Evolutionary conservation across 2,888 invertebrate genomes (phyloP).

Genomic region (Ennomos fuscantarius): DNA sequence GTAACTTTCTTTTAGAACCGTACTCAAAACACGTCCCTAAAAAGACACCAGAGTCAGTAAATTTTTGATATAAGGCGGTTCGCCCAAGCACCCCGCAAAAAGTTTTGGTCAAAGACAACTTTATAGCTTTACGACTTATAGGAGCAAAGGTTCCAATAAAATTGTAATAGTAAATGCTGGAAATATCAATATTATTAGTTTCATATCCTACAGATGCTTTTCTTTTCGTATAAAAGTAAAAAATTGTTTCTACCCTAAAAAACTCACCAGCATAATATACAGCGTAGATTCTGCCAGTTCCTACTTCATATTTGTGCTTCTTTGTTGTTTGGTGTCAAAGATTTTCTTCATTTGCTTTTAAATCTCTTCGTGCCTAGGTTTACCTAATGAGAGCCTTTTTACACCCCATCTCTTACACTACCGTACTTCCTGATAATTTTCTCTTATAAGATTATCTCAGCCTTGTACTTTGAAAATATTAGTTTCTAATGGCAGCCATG

Average conservation of each 20-base stretch:
- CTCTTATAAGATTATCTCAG: too few relatives aligned
- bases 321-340: too few relatives aligned
- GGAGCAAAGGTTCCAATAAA: slow-evolving; percentile 45
- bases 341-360: too few relatives aligned
- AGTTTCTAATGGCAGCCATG: too few relatives aligned
- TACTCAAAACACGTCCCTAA: slow-evolving; percentile 38
- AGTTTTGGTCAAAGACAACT: slow-evolving; percentile 54
- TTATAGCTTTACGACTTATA: slow-evolving; percentile 54
- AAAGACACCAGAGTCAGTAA: slow-evolving; percentile 49
- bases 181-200: slow-evolving; percentile 60
- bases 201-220: slow-evolving; percentile 40
- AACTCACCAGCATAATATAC: too few relatives aligned
- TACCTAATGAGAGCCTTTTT: too few relatives aligned
- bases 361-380: too few relatives aligned
- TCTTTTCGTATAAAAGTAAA: slow-evolving; percentile 7
- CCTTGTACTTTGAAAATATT: too few relatives aligned
- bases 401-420: too few relatives aligned
- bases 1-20: slow-evolving; percentile 17
- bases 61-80: slow-evolving; percentile 53
- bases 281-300: too few relatives aligned
- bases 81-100: slow-evolving; percentile 47
- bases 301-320: too few relatives aligned
- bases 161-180: slow-evolving; percentile 52
- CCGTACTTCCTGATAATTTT: too few relatives aligned
- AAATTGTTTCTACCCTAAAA: slow-evolving; percentile 5